Evolutionary conservation across 1,140 invertebrate genomes (phyloP), one percentile per base, ranked within the genome.

Genomic region (Hormaphis cornu): DNA sequence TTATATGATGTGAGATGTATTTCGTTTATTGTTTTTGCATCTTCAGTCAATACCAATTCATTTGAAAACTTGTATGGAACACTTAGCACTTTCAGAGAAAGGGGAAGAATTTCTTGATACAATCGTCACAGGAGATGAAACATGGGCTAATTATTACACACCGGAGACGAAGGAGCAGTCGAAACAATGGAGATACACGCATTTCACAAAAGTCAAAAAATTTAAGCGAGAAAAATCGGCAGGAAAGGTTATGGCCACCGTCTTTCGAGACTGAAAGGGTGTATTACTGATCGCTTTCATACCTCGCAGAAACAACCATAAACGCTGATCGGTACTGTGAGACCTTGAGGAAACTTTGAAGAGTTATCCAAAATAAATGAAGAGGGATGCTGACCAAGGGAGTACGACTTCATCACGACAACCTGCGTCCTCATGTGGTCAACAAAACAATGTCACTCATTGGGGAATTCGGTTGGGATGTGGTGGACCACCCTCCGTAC

Each of bases 401-500:
- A 18, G 44, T 76, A 33, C 48, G 73, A 44, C 61, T 76, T 16
- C 63, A 73, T n/a, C 75, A 78, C 70, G 78, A 79, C 73, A 79
- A 79, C 70, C 75, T 76, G 12, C 71, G 74, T 48, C 75, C 75
- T 28, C 76, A 79, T 70, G 53, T 71, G 40, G 72, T 72, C 52
- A 14, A 16, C 26, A 0, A 40, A 30, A 76, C 74, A 22, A 42
- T 70, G 40, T 44, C 63, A 18, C 37, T 71, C 50, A 37, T 74
- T 59, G 28, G 14, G 10, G 37, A 50, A 24, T 72, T 77, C 26
- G 73, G 72, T 58, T 77, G 75, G 74, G 75, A 79, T 70, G 70
- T 73, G 42, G 72, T 79, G 18, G 42, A 63, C 28, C 75, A 78
- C 66, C 74, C 77, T 71, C 75, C 73, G 9, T 77, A 77, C 66